Conservation (phyloP, 1,140 invertebrate genomes). For the Euwallacea fornicatus region DNA sequence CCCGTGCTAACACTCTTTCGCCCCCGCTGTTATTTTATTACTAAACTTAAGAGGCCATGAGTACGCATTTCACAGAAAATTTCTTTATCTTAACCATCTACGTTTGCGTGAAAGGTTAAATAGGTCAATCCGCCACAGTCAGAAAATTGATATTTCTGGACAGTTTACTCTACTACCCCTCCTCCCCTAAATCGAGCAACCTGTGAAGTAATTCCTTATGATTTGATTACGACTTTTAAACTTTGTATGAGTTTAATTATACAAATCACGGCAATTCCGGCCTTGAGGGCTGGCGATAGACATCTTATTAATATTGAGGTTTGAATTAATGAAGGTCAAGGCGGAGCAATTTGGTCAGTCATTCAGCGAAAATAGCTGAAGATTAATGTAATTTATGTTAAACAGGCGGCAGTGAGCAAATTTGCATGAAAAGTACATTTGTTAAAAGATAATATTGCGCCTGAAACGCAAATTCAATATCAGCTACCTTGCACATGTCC, state of each 20-base stretch:
- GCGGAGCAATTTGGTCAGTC: conserved; percentile 3
- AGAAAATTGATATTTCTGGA: conserved; percentile 7
- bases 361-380: conserved; percentile 20
- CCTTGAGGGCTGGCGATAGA: conserved; percentile 31
- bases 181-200: background rate
- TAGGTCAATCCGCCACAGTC: background rate
- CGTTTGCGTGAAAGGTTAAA: conserved; percentile 11
- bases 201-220: background rate
- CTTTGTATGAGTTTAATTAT: background rate
- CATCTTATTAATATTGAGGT: conserved; percentile 32
- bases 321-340: conserved; percentile 27
- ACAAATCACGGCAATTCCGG: conserved; percentile 22
- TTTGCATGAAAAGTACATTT: background rate
- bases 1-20: no score
- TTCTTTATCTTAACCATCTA: conserved; percentile 9
- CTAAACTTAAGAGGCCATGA: no score
- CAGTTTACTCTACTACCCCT: conserved; percentile 6
- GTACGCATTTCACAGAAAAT: no score
- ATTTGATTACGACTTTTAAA: background rate
- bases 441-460: no score
- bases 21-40: no score
- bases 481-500: conserved; percentile 80
- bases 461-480: no score
- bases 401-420: conserved; percentile 1
- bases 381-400: conserved; percentile 24